phyloP scores from a whole-genome alignment of 2,888 invertebrate genomes.

The Beris morrisii region DNA sequence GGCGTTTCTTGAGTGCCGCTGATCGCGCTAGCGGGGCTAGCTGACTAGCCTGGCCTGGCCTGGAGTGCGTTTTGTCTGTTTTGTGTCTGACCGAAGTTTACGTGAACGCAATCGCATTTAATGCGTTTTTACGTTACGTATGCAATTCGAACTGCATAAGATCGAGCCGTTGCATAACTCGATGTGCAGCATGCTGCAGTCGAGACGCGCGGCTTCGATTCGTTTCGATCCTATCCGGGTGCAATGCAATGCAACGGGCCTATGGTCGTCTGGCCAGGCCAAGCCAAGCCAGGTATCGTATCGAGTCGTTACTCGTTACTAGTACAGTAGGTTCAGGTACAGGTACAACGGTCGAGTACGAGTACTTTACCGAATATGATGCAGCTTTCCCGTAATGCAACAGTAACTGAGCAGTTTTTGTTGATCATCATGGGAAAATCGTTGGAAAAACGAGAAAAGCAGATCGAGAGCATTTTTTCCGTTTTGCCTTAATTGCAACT shows the following conservation, averaged over 20 bases:
- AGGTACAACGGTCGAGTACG: slow-evolving; percentile 18
- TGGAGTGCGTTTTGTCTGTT: neutral
- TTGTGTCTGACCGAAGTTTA: slow-evolving; percentile 1
- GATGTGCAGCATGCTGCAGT: too few relatives aligned
- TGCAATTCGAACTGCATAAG: slow-evolving; percentile 20
- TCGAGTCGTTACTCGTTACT: neutral
- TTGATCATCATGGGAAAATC: slow-evolving; percentile 16
- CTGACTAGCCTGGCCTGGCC: too few relatives aligned
- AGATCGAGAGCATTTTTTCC: slow-evolving; percentile 24
- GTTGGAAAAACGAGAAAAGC: slow-evolving; percentile 23
- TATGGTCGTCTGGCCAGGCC: slow-evolving; percentile 14
- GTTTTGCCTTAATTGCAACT: slow-evolving; percentile 16
- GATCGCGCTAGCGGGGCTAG: too few relatives aligned
- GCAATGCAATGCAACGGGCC: slow-evolving; percentile 20
- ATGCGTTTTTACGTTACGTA: slow-evolving; percentile 21
- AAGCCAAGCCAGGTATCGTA: slow-evolving; percentile 21
- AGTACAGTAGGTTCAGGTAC: neutral
- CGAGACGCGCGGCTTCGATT: too few relatives aligned
- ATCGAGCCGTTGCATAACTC: too few relatives aligned
- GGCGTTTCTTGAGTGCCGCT: too few relatives aligned
- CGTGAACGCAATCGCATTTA: slow-evolving; percentile 3
- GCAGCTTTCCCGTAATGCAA: slow-evolving; percentile 27
- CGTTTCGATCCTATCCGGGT: neutral
- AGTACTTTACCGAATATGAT: slow-evolving; percentile 29
- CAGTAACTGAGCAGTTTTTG: slow-evolving; percentile 22